Percentiles rank a stretch among this genome's conserved stretches.
phyloP scores from a whole-genome alignment of 2,888 invertebrate species.

The Coleophora flavipennella region DNA sequence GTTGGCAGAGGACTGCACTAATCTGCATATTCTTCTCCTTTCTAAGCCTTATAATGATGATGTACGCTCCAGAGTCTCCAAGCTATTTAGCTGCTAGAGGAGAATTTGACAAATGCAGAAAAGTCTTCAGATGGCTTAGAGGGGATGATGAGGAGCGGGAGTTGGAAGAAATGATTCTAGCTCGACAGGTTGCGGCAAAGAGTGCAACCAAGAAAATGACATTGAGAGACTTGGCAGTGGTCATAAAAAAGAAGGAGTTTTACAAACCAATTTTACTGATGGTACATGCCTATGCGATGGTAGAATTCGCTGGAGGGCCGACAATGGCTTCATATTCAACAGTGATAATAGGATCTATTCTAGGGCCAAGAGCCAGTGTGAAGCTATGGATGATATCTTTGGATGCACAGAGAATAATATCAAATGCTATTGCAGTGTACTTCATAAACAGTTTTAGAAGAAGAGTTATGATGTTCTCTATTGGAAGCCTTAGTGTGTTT shows the following conservation, averaged over 20 bases:
- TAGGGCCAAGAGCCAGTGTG: constrained; percentile 51
- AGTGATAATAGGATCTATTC: too few relatives aligned
- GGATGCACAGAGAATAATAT: constrained; percentile 48
- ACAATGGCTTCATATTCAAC: constrained; percentile 58
- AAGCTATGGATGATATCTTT: constrained; percentile 63
- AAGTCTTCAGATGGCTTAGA: constrained; percentile 69
- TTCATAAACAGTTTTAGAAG: constrained; percentile 52
- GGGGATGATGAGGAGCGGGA: constrained; percentile 55
- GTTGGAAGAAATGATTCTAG: constrained; percentile 34
- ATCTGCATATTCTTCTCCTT: constrained; percentile 55
- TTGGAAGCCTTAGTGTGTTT: constrained; percentile 51
- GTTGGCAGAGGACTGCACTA: constrained; percentile 68
- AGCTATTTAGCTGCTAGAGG: constrained; percentile 75
- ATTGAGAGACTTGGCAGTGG: constrained; percentile 40
- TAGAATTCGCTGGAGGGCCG: constrained; percentile 62
- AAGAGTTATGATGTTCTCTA: constrained; percentile 52
- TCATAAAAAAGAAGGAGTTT: constrained; percentile 62
- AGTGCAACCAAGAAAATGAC: constrained; percentile 45
- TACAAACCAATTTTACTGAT: constrained; percentile 59
- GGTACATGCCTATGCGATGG: constrained; percentile 58
- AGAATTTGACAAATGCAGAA: constrained; percentile 61
- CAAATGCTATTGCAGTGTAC: constrained; percentile 37
- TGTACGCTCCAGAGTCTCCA: constrained; percentile 74
- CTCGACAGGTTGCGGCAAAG: constrained; percentile 30
- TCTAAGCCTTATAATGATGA: constrained; percentile 45